These are phyloP conservation scores for Pteruthius melanotis DNA, from an alignment of 2,113 vertebrate genomes.

Conservation along the genomic window DNA sequence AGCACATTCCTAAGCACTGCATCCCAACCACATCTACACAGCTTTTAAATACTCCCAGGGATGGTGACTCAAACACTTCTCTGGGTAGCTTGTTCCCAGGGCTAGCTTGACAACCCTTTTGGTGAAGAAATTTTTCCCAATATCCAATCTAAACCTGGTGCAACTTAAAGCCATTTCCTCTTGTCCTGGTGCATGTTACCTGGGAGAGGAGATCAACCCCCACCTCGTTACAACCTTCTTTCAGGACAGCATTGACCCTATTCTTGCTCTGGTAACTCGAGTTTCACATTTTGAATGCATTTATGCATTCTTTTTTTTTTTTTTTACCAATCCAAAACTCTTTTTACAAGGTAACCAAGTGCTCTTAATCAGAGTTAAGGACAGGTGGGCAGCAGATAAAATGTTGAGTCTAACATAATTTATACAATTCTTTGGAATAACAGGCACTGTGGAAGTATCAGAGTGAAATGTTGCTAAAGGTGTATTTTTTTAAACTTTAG, in stretches of 20 bases:
- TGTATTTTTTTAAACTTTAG: constrained; percentile 67
- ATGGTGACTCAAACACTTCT: background rate
- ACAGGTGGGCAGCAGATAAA: background rate
- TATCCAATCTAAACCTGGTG: background rate
- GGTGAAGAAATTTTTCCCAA: background rate
- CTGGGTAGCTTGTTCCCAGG: background rate
- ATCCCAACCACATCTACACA: background rate
- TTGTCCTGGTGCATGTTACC: background rate
- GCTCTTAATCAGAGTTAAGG: background rate
- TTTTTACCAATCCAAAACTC: background rate
- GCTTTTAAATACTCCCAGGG: background rate
- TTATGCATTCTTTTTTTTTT: background rate
- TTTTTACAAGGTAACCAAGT: background rate
- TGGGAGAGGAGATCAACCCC: background rate
- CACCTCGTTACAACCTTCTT: fast-evolving
- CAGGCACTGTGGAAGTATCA: background rate
- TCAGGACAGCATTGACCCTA: background rate
- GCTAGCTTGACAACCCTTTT: background rate
- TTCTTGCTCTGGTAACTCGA: background rate
- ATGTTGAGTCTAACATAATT: background rate
- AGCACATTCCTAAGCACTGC: background rate
- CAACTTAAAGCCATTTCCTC: background rate
- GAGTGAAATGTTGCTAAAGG: constrained; percentile 17
- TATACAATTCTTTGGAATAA: background rate
- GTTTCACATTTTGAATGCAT: background rate